phyloP scores from a whole-genome alignment of 2,797 vertebrate genomes.

The Myotis vivesi region DNA sequence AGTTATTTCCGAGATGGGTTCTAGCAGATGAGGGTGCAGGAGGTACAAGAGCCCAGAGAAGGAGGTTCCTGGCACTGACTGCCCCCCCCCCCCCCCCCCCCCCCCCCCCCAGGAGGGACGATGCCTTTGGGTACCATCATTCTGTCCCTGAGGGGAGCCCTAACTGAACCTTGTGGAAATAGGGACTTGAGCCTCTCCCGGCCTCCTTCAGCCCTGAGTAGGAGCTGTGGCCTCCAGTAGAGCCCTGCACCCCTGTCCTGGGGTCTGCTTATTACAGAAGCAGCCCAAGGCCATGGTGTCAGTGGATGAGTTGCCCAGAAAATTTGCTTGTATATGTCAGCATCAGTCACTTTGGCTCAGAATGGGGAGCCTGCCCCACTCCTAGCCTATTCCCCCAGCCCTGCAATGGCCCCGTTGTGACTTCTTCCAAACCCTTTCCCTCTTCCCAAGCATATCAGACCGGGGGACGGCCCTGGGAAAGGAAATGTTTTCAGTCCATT shows the following conservation, averaged over 20 bases:
- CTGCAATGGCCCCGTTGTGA: background rate
- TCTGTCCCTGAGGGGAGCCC: background rate
- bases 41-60: background rate
- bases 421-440: background rate
- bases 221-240: background rate
- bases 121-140: background rate
- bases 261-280: background rate
- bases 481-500: background rate
- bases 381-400: background rate
- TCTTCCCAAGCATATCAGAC: background rate
- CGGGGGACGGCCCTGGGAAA: background rate
- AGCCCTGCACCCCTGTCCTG: background rate
- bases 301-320: background rate
- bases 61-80: background rate
- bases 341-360: background rate
- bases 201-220: background rate
- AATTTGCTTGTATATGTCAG: background rate
- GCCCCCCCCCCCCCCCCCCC: too few relatives aligned
- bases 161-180: background rate
- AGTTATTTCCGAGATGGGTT: background rate
- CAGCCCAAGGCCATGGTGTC: background rate
- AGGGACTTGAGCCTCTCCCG: background rate
- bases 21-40: accelerated
- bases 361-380: background rate
- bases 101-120: background rate